These are phyloP conservation scores for Labeo calbasu DNA, from an alignment of 2,797 vertebrate genomes.

Conservation along the genomic window DNA sequence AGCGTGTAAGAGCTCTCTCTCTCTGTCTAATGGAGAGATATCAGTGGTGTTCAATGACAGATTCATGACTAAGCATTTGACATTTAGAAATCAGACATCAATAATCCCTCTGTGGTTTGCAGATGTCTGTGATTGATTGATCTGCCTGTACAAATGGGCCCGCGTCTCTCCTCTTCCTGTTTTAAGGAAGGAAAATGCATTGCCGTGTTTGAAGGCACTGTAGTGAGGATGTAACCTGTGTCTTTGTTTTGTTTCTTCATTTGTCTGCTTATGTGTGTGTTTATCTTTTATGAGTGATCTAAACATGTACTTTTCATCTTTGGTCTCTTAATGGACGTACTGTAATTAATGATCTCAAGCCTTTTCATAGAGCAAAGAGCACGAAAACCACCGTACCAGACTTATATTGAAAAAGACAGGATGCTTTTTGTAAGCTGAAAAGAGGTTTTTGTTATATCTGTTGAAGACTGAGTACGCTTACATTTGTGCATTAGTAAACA, in stretches of 20 bases:
- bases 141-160: slow-evolving; percentile 35
- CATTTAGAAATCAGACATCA: slow-evolving; percentile 45
- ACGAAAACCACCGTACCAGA: not conserved
- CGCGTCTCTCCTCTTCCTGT: not conserved
- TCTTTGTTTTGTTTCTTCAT: not conserved
- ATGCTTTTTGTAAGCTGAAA: not conserved
- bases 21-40: slow-evolving; percentile 44
- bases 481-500: not conserved
- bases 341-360: not conserved
- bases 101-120: slow-evolving; percentile 42
- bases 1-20: not conserved
- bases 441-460: not conserved
- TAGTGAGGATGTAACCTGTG: not conserved
- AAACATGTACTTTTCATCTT: not conserved
- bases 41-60: slow-evolving; percentile 39
- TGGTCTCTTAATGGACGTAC: not conserved
- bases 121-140: slow-evolving; percentile 48
- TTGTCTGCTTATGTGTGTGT: not conserved
- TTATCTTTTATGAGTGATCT: not conserved
- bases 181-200: slow-evolving; percentile 10
- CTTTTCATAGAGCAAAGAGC: not conserved
- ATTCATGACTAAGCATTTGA: slow-evolving; percentile 44
- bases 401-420: not conserved
- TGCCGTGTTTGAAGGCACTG: not conserved
- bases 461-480: not conserved